Percentiles rank a stretch among this genome's conserved stretches.
Conservation (phyloP, 2,888 invertebrate genomes). For the Linnaemya vulpina region DNA sequence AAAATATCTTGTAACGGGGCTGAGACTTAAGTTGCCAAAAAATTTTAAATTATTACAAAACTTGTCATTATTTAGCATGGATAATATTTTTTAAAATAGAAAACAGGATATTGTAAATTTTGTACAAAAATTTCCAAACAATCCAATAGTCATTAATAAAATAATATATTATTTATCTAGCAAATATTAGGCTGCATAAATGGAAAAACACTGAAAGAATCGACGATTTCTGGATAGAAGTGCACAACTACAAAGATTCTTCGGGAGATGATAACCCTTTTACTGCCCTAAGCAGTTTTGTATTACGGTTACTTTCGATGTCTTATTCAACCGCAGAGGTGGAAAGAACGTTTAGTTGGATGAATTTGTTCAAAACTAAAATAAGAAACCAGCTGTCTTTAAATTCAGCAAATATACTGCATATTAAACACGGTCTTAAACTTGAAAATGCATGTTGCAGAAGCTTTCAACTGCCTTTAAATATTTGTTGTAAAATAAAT, state of each 20-base stretch:
- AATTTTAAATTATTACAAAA: constrained; percentile 35
- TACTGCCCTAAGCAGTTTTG: not conserved
- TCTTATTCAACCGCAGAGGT: constrained; percentile 3
- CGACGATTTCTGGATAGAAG: constrained; percentile 18
- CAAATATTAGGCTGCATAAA: not conserved
- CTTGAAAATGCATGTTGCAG: not conserved
- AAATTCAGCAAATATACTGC: constrained; percentile 16
- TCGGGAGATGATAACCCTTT: constrained; percentile 6
- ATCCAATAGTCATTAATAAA: not conserved
- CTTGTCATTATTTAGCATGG: constrained; percentile 10
- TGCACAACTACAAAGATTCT: not conserved
- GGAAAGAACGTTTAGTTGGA: too few relatives aligned
- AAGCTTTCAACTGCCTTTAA: not conserved
- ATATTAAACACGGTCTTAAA: too few relatives aligned
- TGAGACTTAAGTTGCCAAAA: constrained; percentile 20
- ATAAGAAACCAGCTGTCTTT: constrained; percentile 23
- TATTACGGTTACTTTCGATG: constrained; percentile 4
- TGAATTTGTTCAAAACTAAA: constrained; percentile 16
- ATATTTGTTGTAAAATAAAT: not conserved
- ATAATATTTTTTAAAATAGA: constrained; percentile 26
- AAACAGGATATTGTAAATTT: not conserved
- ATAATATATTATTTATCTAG: constrained; percentile 4
- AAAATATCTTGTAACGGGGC: constrained; percentile 18
- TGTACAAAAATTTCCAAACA: constrained; percentile 4
- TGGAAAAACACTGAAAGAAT: not conserved